Evolutionary conservation across 1,140 invertebrate species (phyloP).

Genomic region (Coelopa frigida): DNA sequence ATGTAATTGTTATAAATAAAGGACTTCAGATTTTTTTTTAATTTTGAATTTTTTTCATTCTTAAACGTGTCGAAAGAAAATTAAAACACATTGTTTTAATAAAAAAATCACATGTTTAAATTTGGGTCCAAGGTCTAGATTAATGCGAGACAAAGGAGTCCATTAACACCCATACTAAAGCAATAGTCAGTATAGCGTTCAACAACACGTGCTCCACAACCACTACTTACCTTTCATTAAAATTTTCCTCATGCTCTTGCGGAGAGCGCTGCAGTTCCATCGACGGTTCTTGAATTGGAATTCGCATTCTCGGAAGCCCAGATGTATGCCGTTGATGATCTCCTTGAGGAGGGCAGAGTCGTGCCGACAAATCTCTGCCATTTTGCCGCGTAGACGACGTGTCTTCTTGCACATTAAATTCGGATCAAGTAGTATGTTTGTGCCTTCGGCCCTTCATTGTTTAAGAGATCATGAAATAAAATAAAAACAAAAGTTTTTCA

Average conservation of each 20-base stretch:
- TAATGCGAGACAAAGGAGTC: no score
- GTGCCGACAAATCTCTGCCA: constrained; percentile 65
- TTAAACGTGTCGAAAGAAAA: no score
- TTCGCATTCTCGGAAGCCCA: constrained; percentile 76
- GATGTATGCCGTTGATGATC: constrained; percentile 65
- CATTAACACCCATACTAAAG: no score
- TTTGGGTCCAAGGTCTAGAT: no score
- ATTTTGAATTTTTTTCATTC: no score
- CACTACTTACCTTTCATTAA: constrained; percentile 64
- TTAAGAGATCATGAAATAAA: background rate
- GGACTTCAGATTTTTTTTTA: no score
- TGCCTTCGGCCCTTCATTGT: constrained; percentile 61
- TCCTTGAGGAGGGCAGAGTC: constrained; percentile 64
- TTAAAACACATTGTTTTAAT: no score
- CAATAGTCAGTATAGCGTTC: no score
- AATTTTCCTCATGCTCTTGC: constrained; percentile 72
- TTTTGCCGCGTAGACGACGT: constrained; percentile 62
- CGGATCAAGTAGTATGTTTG: constrained; percentile 80
- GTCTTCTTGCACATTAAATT: constrained; percentile 78
- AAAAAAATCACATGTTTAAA: no score
- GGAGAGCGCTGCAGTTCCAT: constrained; percentile 78
- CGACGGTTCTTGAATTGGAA: constrained; percentile 73
- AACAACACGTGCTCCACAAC: no score
- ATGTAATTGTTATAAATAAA: no score
- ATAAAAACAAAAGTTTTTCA: no score